Evolutionary conservation across 2,113 vertebrate species (phyloP), one percentile per base, ranked within the genome.

Genomic region (Erpornis zantholeuca): DNA sequence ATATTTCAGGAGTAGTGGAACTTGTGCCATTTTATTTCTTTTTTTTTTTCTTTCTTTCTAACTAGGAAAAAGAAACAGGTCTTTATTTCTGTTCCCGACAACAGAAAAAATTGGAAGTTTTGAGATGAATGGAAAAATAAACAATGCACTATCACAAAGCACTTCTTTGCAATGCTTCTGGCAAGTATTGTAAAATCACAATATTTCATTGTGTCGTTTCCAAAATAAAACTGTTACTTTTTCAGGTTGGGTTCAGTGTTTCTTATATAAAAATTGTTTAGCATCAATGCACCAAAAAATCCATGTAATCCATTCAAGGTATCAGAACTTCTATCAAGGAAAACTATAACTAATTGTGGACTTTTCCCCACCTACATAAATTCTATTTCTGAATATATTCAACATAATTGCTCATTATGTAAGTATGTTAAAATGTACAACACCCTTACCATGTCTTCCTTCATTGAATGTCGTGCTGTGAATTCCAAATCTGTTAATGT

Each of bases 401-500:
- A 72, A 80, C 79, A 64, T 95, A 95, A 92, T 92, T 88, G 49
- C 33, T 89, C 66, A 89, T 92, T 96, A 94, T 94, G 82, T 92
- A 95, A 90, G 57, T 86, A 90, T 92, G 86, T 91, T 97, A 95
- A 95, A 97, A 96, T 90, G 66, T 81, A 42, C 93, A 97, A 86
- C 92, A 88, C 92, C 88, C 92, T 95, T 88, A 38, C 60, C 52
- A 20, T 33, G 68, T 33, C 13, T 10, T 94, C 91, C 94, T 96
- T 56, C 91, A 91, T 93, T 92, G 64, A 95, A 88, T 95, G 83
- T 69, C 88, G 86, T 66, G 19, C 72, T 90, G 91, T 82, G 95
- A 96, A 90, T 94, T 95, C 94, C 69, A 88, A 95, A 96, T 86
- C 79, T 95, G 93, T 81, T 94, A 82, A 93, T 92, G 96, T 95